Evolutionary conservation across 2,797 vertebrate species (phyloP).

Genomic region (Ambastaia sidthimunki): DNA sequence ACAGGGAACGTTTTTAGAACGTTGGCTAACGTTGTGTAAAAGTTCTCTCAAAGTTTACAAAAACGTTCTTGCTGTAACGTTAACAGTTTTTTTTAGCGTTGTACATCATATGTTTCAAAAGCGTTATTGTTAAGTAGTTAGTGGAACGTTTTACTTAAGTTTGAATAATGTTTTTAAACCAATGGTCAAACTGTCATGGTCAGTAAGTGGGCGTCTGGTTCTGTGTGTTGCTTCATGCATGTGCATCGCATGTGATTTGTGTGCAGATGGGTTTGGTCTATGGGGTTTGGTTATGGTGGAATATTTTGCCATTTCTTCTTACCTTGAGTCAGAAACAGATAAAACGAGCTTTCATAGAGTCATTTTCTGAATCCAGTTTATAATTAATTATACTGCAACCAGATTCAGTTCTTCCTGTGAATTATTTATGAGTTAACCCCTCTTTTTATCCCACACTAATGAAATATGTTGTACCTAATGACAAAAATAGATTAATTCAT

Average conservation of each 20-base stretch:
- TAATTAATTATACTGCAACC: conserved; percentile 60
- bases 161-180: too few relatives aligned
- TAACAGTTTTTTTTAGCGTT: too few relatives aligned
- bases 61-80: too few relatives aligned
- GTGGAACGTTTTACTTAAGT: too few relatives aligned
- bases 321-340: conserved; percentile 75
- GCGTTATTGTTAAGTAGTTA: too few relatives aligned
- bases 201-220: too few relatives aligned
- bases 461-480: conserved; percentile 58
- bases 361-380: conserved; percentile 61
- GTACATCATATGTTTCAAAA: too few relatives aligned
- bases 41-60: too few relatives aligned
- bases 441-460: conserved; percentile 58
- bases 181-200: too few relatives aligned
- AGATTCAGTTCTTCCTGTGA: conserved; percentile 49
- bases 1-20: too few relatives aligned
- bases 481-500: conserved; percentile 60
- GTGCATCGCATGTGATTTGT: background rate
- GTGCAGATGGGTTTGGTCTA: background rate
- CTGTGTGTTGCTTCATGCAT: too few relatives aligned
- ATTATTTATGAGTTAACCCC: conserved; percentile 58
- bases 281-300: background rate
- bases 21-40: too few relatives aligned
- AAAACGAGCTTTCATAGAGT: conserved; percentile 66
- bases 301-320: conserved; percentile 67